Evolutionary conservation across 2,113 vertebrate genomes (phyloP), one percentile per base, ranked within the genome.

Genomic region (Oreocharis arfaki): DNA sequence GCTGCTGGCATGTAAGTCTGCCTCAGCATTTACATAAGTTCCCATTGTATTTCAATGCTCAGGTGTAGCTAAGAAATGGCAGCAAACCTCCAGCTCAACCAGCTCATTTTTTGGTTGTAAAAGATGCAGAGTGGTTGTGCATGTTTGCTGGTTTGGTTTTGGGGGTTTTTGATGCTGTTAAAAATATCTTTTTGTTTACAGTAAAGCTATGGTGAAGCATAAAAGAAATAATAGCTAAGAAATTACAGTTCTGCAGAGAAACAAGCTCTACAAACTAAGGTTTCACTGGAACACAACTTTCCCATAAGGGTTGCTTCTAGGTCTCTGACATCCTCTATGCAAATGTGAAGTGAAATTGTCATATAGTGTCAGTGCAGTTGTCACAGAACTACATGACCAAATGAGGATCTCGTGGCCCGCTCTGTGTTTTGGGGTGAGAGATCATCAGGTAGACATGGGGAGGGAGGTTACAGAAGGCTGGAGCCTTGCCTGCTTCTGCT

Each of bases 121-220:
- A 82, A 90, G 8, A 37, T 14, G 11, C 35, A 82, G 26, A 49
- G 9, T 11, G 7, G 6, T 46, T 59, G 4, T 32, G 4, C 24
- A 6, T 10, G 18, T 35, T 44, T 47, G 7, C 8, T 76, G 14
- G 3, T 73, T 75, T 37, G 21, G 28, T 77, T 81, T 35, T 1
- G 26, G 17, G 5, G 0, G 0, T 0, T 11, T 79, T 56, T 39
- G 3, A 42, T 20, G 22, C 32, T 73, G 11, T 64, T 76, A 49
- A 88, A 86, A 92, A 73, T 13, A 56, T 5, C 2, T 28, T 76
- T 89, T 83, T 33, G 19, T 78, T 78, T 89, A 56, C 28, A 68
- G 10, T 35, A 76, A 71, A 85, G 20, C 33, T 71, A 16, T 19
- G 12, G 16, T 33, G 24, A 68, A 76, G 9, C 37, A 50, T 55